Conservation (phyloP, 2,888 invertebrate genomes). For the Epirrita christyi region DNA sequence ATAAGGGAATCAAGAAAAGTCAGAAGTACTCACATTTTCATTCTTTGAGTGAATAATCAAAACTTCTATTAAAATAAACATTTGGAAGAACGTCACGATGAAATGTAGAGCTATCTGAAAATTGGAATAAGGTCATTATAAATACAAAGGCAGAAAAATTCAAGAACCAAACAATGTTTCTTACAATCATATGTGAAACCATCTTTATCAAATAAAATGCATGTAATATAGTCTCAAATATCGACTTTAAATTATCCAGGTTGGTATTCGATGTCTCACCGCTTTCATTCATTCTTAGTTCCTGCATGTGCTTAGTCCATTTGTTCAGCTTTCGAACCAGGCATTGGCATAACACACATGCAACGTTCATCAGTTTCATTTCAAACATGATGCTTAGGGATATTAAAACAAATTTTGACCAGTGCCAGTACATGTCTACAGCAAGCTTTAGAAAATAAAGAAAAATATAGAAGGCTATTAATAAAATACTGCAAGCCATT, state of each 20-base stretch:
- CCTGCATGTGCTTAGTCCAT: not conserved
- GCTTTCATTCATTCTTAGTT: not conserved
- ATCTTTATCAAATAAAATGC: not conserved
- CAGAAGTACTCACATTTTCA: not conserved
- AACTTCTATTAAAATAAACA: constrained; percentile 6
- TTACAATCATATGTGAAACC: not conserved
- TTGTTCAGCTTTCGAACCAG: not conserved
- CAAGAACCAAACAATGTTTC: no score
- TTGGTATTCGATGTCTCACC: not conserved
- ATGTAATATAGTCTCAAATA: not conserved
- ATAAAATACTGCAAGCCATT: not conserved
- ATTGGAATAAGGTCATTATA: not conserved
- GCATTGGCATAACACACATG: not conserved
- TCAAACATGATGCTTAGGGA: not conserved
- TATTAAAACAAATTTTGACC: not conserved
- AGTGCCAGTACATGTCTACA: not conserved
- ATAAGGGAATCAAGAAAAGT: no score
- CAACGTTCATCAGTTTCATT: not conserved
- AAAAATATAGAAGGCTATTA: not conserved
- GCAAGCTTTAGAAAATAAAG: not conserved
- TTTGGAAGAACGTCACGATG: constrained; percentile 8
- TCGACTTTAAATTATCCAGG: not conserved
- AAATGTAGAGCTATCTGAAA: constrained; percentile 16
- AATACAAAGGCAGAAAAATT: no score
- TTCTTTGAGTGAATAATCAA: not conserved